A percentile compares a stretch with the other conserved stretches of the same genome.
Evolutionary conservation across 2,113 vertebrate genomes (phyloP).

Genomic region (Lasiurus borealis): DNA sequence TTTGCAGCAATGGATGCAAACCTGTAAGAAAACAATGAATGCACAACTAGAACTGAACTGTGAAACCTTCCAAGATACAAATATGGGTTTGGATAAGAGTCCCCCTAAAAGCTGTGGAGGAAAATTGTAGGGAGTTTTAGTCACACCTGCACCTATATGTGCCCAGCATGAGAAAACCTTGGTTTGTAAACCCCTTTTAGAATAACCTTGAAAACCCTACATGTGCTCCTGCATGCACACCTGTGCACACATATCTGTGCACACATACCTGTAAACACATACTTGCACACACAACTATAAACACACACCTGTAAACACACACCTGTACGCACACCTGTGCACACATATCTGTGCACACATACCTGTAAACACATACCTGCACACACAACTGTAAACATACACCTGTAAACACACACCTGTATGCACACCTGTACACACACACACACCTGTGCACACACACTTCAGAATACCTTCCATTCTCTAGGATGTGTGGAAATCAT

Average conservation of each 20-base stretch:
- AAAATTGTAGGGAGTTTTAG: slow-evolving; percentile 36
- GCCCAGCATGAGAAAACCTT: background rate
- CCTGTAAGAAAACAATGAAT: slow-evolving; percentile 82
- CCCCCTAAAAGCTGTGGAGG: background rate
- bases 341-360: too few species aligned
- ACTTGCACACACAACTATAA: too few species aligned
- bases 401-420: too few species aligned
- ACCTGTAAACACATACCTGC: too few species aligned
- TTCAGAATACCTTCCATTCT: background rate
- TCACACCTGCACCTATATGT: background rate
- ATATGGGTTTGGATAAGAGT: background rate
- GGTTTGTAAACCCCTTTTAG: background rate
- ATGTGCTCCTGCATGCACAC: too few species aligned
- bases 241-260: background rate
- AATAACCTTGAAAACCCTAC: slow-evolving; percentile 29
- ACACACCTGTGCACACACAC: background rate
- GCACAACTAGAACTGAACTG: slow-evolving; percentile 64
- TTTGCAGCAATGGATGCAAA: slow-evolving; percentile 87
- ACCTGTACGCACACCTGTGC: too few species aligned
- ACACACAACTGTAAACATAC: too few species aligned
- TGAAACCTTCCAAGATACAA: slow-evolving; percentile 57
- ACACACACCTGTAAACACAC: too few species aligned
- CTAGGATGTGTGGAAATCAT: background rate
- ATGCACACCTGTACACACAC: too few species aligned
- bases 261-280: background rate